Conservation (phyloP, 2,888 invertebrate genomes). For the Oscheius myriophilus region DNA sequence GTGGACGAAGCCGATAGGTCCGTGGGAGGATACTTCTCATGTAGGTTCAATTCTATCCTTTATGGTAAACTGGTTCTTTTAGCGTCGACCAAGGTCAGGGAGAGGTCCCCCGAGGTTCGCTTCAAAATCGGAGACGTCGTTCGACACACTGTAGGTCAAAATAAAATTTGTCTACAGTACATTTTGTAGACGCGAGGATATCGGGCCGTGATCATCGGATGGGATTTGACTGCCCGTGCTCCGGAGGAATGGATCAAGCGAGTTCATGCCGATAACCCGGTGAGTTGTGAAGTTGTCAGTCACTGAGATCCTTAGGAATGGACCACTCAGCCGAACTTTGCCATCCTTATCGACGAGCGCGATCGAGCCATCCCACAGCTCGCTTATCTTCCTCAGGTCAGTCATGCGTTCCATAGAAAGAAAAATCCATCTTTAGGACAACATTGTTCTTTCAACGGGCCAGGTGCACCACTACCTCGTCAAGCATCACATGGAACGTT, state of each 20-base stretch:
- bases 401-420: too few relatives aligned
- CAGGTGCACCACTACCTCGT: conserved; percentile 72
- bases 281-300: neutral
- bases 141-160: conserved; percentile 69
- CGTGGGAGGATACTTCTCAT: neutral
- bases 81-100: conserved; percentile 19
- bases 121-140: conserved; percentile 75
- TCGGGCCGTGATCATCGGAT: conserved; percentile 75
- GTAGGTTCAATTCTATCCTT: neutral
- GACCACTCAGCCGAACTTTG: conserved; percentile 73
- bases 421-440: conserved; percentile 71
- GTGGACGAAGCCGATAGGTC: neutral
- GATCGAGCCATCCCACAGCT: conserved; percentile 73
- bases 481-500: conserved; percentile 72
- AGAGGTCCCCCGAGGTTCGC: conserved; percentile 72
- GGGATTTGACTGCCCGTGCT: conserved; percentile 75
- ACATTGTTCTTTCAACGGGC: conserved; percentile 69
- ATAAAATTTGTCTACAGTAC: neutral
- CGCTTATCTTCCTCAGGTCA: conserved; percentile 72
- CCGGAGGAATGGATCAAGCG: conserved; percentile 73
- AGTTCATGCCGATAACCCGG: conserved; percentile 71
- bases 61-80: neutral
- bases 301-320: conserved; percentile 33
- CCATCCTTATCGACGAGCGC: conserved; percentile 74
- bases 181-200: conserved; percentile 70